These are phyloP conservation scores for Acrocephalus kingi DNA, from an alignment of 2,113 vertebrate species.

Conservation along the genomic window DNA sequence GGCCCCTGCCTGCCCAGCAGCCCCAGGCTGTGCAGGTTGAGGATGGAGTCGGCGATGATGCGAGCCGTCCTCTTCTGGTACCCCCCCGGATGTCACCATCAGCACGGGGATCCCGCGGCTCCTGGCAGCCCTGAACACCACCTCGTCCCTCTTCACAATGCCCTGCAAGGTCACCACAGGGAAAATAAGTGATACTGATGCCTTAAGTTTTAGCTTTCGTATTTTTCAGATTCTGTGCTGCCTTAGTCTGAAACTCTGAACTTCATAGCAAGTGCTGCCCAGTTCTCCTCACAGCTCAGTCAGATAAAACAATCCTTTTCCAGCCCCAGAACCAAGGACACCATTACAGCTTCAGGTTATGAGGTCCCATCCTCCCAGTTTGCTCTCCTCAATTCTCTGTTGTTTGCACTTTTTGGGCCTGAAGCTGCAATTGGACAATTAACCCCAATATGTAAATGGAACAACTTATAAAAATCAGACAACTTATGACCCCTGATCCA, in stretches of 20 bases:
- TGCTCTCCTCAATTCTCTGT: too few relatives aligned
- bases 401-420: too few relatives aligned
- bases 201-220: not conserved
- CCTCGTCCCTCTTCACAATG: slow-evolving; percentile 88
- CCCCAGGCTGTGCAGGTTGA: slow-evolving; percentile 84
- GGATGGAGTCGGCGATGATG: slow-evolving; percentile 95
- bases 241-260: not conserved
- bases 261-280: not conserved
- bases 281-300: not conserved
- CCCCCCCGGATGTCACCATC: slow-evolving; percentile 94
- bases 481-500: not conserved
- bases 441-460: not conserved
- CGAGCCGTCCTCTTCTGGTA: slow-evolving; percentile 94
- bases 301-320: not conserved
- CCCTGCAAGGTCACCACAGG: slow-evolving; percentile 76
- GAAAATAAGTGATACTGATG: fast-evolving
- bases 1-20: slow-evolving; percentile 75
- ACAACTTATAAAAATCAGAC: not conserved
- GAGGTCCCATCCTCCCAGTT: too few relatives aligned
- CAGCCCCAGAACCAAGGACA: not conserved
- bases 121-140: slow-evolving; percentile 85
- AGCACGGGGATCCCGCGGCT: slow-evolving; percentile 84
- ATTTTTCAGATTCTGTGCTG: not conserved
- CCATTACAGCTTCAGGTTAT: not conserved
- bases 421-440: not conserved